phyloP scores from a whole-genome alignment of 2,888 invertebrate species.

The Trachelus stipa region DNA sequence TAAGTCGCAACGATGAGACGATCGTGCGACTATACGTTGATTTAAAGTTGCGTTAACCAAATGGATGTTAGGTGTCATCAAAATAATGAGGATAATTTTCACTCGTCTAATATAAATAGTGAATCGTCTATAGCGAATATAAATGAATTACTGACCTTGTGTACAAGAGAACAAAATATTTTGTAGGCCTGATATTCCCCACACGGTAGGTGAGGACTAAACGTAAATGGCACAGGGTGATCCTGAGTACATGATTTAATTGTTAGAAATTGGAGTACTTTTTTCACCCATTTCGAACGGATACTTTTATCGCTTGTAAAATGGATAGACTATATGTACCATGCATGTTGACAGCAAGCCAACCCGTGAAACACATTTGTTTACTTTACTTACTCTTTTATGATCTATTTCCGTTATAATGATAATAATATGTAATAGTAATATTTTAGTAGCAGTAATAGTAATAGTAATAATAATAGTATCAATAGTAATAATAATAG shows the following conservation, averaged over 20 bases:
- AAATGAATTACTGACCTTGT: not conserved
- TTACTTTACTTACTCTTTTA: constrained; percentile 21
- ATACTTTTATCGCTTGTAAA: not conserved
- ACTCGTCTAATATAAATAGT: not conserved
- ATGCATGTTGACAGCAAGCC: constrained; percentile 31
- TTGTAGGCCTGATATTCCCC: not conserved
- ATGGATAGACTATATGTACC: constrained; percentile 22
- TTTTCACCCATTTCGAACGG: not conserved
- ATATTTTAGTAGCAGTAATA: not conserved
- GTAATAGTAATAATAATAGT: too few relatives aligned
- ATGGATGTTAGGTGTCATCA: not conserved
- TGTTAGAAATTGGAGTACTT: not conserved
- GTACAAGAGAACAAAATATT: not conserved
- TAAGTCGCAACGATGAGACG: not conserved
- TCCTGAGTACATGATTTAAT: not conserved
- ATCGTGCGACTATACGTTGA: not conserved
- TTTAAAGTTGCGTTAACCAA: not conserved
- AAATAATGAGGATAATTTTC: not conserved
- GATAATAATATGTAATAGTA: constrained; percentile 22
- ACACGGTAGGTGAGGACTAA: not conserved
- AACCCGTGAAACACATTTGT: constrained; percentile 17
- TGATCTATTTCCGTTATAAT: constrained; percentile 14
- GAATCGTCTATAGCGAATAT: not conserved
- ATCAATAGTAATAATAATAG: not conserved
- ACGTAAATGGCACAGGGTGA: not conserved